Evolutionary conservation across 2,888 invertebrate species (phyloP), one percentile per base, ranked within the genome.

Genomic region (Acanthococcus lagerstroemiae): DNA sequence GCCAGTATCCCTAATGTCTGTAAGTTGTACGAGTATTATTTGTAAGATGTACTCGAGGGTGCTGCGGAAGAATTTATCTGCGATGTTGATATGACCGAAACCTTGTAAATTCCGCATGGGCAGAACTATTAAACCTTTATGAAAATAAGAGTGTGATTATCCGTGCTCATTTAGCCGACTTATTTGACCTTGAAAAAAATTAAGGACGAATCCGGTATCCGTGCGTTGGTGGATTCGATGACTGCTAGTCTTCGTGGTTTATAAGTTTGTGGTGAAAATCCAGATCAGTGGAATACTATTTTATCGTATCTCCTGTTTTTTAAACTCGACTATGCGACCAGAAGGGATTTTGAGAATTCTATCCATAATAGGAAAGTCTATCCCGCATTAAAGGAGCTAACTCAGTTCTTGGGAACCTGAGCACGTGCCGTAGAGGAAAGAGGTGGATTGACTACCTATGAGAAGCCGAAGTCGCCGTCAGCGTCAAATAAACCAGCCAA

Each of bases 301-400:
- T 4, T 61, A 2, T 61, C 19, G 7, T 61, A 61, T 61, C 5
- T 61, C 3, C 15, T 61, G 5, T 50, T 27, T 2, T 27, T 25
- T 3, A 27, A 37, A 6, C 21, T 61, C 22, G 60, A 60, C 24
- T 19, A 48, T 5, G 5, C 4, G 17, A 60, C 60, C 24, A 24
- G 21, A 15, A 3, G 9, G 6, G 60, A 60, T 21, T 60, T 60
- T 19, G 60, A 60, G 17, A 60, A 60, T 21, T 46, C 60, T 4
- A 3, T 48, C 2, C 24, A 46, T 7, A 17, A 44, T 19, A 60
- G 48, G 5, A 60, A n/a, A 5, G 21, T 17, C 7, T 60, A 25
- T 46, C 60, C 60, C 9, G 3, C 48, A 4, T 60, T 24, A 19
- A 19, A 48, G 24, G n/a, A 9, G 17, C 21, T 60, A 7, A 22